phyloP scores from a whole-genome alignment of 2,888 invertebrate species.

The Agapetus fuscipes region DNA sequence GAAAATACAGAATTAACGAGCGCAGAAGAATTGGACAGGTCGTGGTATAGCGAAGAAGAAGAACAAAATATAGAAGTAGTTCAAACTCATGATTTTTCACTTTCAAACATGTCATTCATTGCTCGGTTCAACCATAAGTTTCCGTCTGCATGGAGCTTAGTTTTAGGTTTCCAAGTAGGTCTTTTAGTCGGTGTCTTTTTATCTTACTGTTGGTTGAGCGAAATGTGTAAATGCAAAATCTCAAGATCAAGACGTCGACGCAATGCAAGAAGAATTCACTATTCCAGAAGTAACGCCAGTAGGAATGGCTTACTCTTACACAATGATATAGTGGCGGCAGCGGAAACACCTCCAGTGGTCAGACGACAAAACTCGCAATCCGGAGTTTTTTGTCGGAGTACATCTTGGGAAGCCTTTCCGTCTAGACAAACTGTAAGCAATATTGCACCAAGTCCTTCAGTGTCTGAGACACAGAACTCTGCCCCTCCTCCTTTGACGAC shows the following conservation, averaged over 20 bases:
- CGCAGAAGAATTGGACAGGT: slow-evolving; percentile 31
- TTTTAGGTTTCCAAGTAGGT: slow-evolving; percentile 38
- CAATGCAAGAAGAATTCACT: slow-evolving; percentile 24
- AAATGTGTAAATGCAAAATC: slow-evolving; percentile 31
- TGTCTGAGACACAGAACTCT: neutral
- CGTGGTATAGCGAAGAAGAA: slow-evolving; percentile 34
- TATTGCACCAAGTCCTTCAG: neutral
- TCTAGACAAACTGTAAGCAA: neutral
- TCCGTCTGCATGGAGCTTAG: slow-evolving; percentile 37
- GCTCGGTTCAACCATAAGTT: slow-evolving; percentile 38
- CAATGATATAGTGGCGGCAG: slow-evolving; percentile 31
- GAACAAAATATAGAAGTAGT: slow-evolving; percentile 18
- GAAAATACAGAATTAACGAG: slow-evolving; percentile 30
- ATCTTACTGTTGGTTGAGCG: slow-evolving; percentile 38
- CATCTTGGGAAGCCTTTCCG: slow-evolving; percentile 28
- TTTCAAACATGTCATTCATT: slow-evolving; percentile 28
- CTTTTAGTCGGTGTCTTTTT: slow-evolving; percentile 36
- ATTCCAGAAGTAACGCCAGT: slow-evolving; percentile 23
- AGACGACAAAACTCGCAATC: slow-evolving; percentile 32
- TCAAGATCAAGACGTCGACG: slow-evolving; percentile 28
- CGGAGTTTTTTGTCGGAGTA: slow-evolving; percentile 25
- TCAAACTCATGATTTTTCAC: too few relatives aligned
- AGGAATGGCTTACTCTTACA: slow-evolving; percentile 36
- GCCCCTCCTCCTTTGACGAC: neutral
- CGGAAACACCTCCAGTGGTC: slow-evolving; percentile 36